Evolutionary conservation across 2,797 vertebrate species (phyloP).

Genomic region (Chromis chromis): DNA sequence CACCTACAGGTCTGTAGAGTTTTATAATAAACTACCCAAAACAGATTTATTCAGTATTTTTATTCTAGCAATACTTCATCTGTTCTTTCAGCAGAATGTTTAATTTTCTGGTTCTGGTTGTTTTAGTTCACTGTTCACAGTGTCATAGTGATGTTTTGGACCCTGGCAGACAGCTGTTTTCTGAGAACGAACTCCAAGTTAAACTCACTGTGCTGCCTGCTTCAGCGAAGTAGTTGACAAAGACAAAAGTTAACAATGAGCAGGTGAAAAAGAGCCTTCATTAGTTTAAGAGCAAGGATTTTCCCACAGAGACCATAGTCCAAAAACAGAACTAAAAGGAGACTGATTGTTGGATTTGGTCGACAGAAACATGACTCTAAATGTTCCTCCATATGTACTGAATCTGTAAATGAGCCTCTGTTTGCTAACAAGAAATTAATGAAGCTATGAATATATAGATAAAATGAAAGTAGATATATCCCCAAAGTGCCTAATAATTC

Average conservation of each 20-base stretch:
- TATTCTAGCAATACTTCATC: not conserved
- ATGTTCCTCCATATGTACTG: too few species aligned
- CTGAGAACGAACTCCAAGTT: too few species aligned
- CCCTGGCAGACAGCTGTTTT: too few species aligned
- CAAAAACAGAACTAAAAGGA: not conserved
- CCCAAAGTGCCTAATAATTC: not conserved
- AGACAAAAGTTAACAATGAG: not conserved
- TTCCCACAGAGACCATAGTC: too few species aligned
- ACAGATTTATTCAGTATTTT: not conserved
- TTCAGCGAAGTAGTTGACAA: not conserved
- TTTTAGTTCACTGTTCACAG: too few species aligned
- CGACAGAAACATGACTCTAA: too few species aligned
- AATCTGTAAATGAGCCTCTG: not conserved
- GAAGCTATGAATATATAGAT: too few species aligned
- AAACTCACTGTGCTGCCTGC: not conserved
- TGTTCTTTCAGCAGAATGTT: not conserved
- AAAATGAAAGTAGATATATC: too few species aligned
- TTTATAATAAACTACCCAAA: not conserved
- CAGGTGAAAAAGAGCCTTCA: conserved; percentile 4
- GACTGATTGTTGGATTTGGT: not conserved
- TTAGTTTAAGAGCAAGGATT: not conserved
- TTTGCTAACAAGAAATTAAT: not conserved
- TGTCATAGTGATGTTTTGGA: too few species aligned
- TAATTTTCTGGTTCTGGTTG: too few species aligned
- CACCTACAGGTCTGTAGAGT: conserved; percentile 84